Conservation (phyloP, 2,113 vertebrate species). For the Hippopotamus amphibius region DNA sequence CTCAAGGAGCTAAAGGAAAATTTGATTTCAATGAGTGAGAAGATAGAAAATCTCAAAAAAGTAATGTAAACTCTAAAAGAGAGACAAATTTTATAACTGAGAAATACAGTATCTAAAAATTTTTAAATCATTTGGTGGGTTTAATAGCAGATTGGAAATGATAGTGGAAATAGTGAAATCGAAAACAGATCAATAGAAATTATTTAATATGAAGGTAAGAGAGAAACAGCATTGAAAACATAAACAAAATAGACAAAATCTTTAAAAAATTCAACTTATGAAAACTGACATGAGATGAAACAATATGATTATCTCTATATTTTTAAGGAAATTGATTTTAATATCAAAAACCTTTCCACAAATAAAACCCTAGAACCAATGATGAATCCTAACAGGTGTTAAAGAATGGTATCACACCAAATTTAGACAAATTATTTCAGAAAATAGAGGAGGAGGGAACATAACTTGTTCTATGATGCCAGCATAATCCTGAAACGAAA, state of each 20-base stretch:
- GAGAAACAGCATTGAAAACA: background rate
- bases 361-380: background rate
- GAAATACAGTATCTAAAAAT: background rate
- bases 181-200: background rate
- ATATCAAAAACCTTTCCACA: background rate
- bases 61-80: background rate
- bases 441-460: background rate
- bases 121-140: background rate
- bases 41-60: background rate
- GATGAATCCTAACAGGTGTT: background rate
- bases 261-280: background rate
- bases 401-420: background rate
- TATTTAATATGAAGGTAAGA: background rate
- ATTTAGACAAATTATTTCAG: constrained; percentile 5
- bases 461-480: background rate
- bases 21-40: background rate
- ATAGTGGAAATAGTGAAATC: background rate
- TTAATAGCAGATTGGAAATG: background rate
- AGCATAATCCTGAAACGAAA: background rate
- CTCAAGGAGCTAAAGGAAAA: background rate
- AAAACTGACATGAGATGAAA: background rate
- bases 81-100: background rate
- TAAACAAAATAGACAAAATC: background rate
- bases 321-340: background rate
- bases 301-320: background rate